Evolutionary conservation across 2,113 vertebrate species (phyloP), one percentile per base, ranked within the genome.

Genomic region (Paratilapia polleni): DNA sequence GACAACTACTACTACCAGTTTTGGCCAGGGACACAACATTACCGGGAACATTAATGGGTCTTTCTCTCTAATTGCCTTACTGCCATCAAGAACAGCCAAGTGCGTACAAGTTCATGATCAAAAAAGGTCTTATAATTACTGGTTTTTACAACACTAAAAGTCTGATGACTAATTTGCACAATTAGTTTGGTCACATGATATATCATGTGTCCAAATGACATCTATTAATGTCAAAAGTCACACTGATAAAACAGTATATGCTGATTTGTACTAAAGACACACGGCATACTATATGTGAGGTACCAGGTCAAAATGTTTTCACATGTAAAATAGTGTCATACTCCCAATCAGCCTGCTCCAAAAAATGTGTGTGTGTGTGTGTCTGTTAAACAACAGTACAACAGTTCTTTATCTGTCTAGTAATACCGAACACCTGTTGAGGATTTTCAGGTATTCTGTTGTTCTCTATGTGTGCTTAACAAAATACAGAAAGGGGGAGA

Each of bases 391-490:
- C 56, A 7, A 20, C 8, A 1, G 4, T 13, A 4, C 24, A 24
- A 0, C 5, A 8, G 36, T 49, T 38, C 28, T 10, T 24, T 9
- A 4, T 62, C 17, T 57, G 8, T 36, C 1, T 22, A 2, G 15
- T 28, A 36, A 61, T 41, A 6, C 26, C 4, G n/a, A 26, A 22
- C 87, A 86, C 77, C 68, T 81, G 85, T 43, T 82, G 11, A 49
- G 80, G 74, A 75, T 43, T 57, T 74, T 14, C 49, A 80, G 61
- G n/a, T 77, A 26, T 66, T 43, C 60, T 5, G 4, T 43, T 81
- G 54, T 80, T 64, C 12, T 1, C 0, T 11, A 5, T 78, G 70
- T 83, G 61, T 77, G 36, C 12, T 73, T 75, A 20, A 75, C n/a
- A 24, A 20, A 2, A 4, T 15, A 24, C 17, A 31, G 10, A 62